These are phyloP conservation scores for Pionites leucogaster DNA, from an alignment of 2,113 vertebrate genomes.

Conservation along the genomic window DNA sequence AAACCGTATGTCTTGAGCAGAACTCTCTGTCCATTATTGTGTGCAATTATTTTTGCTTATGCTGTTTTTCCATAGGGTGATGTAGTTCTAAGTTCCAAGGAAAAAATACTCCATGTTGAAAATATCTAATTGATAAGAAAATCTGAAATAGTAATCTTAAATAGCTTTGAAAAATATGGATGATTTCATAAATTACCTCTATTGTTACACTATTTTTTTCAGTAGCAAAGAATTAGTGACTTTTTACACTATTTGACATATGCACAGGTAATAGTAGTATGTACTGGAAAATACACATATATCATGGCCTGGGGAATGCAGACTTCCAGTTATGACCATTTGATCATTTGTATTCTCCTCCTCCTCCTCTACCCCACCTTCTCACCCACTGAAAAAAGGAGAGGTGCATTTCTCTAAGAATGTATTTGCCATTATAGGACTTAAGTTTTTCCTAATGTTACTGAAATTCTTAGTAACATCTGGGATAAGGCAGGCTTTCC, in stretches of 20 bases:
- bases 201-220: neutral
- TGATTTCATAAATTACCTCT: neutral
- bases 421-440: neutral
- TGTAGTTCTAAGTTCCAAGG: neutral
- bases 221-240: neutral
- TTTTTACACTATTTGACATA: neutral
- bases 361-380: rapidly evolving
- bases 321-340: neutral
- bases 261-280: neutral
- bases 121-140: neutral
- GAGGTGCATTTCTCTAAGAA: neutral
- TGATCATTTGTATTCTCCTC: neutral
- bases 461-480: rapidly evolving
- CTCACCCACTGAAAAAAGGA: neutral
- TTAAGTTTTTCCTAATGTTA: neutral
- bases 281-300: neutral
- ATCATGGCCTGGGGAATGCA: neutral
- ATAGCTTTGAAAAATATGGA: neutral
- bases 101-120: neutral
- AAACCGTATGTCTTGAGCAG: neutral
- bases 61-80: neutral
- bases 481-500: neutral
- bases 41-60: neutral
- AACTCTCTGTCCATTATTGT: neutral
- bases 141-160: neutral